Conservation (phyloP, 2,113 vertebrate species). For the Erythrocebus patas region DNA sequence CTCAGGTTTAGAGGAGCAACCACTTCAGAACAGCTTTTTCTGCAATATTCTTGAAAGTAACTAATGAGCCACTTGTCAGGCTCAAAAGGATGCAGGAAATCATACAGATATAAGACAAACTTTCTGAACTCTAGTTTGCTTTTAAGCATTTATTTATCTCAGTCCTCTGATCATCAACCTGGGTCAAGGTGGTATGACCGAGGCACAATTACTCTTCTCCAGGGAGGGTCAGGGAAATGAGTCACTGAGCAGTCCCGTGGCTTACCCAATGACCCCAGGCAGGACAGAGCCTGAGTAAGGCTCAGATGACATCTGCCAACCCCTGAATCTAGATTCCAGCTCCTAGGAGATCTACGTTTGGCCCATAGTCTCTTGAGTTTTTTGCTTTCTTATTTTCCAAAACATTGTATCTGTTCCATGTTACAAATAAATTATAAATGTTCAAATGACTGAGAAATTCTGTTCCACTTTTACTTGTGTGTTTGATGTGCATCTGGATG, state of each 20-base stretch:
- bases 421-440: not conserved
- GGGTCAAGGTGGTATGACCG: not conserved
- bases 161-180: not conserved
- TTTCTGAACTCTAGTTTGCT: not conserved
- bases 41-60: not conserved
- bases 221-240: not conserved
- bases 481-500: not conserved
- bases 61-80: not conserved
- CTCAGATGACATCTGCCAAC: not conserved
- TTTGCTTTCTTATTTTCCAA: not conserved
- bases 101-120: rapidly evolving
- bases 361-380: not conserved
- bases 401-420: not conserved
- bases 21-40: not conserved
- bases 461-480: not conserved
- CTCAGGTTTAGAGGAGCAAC: no score
- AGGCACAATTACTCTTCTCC: not conserved
- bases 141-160: not conserved
- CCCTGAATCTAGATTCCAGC: not conserved
- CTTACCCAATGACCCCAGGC: rapidly evolving
- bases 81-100: not conserved
- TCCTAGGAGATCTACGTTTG: not conserved
- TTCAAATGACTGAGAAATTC: constrained; percentile 1
- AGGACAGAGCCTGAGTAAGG: not conserved
- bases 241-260: not conserved